phyloP scores from a whole-genome alignment of 1,140 invertebrate species.

The Antheraea mylitta region DNA sequence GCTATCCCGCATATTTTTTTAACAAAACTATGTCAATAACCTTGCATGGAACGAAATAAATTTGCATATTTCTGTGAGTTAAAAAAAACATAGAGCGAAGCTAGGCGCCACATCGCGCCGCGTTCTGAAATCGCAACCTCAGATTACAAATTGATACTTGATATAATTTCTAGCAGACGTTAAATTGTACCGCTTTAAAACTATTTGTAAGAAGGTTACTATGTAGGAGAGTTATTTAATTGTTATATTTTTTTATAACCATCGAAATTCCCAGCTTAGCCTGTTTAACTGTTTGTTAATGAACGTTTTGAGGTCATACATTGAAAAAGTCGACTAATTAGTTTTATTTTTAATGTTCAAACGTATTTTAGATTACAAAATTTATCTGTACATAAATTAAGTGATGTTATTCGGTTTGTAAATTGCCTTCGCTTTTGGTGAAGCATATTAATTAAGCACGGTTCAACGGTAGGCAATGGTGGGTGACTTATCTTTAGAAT shows the following conservation, averaged over 20 bases:
- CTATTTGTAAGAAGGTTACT: neutral
- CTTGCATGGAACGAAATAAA: constrained; percentile 58
- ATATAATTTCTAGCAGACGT: neutral
- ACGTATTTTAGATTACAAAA: constrained; percentile 6
- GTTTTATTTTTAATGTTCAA: neutral
- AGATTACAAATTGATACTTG: constrained; percentile 18
- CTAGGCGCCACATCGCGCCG: neutral
- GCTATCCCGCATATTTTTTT: constrained; percentile 46
- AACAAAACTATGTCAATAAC: constrained; percentile 66
- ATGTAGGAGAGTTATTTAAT: constrained; percentile 3
- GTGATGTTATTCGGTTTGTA: constrained; percentile 4
- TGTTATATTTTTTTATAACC: constrained; percentile 7
- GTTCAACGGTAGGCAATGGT: neutral
- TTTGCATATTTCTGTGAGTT: constrained; percentile 54
- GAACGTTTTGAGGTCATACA: constrained; percentile 7
- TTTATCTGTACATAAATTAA: constrained; percentile 3
- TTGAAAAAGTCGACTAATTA: constrained; percentile 5
- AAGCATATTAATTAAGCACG: constrained; percentile 10
- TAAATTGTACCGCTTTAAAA: neutral
- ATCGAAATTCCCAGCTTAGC: neutral
- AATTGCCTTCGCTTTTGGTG: constrained; percentile 2
- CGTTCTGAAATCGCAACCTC: constrained; percentile 12
- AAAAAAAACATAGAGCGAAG: constrained; percentile 32
- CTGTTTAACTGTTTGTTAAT: constrained; percentile 6
- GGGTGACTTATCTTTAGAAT: neutral